These are phyloP conservation scores for Oscheius sp. DNA, from an alignment of 2,888 invertebrate genomes.

Conservation along the genomic window DNA sequence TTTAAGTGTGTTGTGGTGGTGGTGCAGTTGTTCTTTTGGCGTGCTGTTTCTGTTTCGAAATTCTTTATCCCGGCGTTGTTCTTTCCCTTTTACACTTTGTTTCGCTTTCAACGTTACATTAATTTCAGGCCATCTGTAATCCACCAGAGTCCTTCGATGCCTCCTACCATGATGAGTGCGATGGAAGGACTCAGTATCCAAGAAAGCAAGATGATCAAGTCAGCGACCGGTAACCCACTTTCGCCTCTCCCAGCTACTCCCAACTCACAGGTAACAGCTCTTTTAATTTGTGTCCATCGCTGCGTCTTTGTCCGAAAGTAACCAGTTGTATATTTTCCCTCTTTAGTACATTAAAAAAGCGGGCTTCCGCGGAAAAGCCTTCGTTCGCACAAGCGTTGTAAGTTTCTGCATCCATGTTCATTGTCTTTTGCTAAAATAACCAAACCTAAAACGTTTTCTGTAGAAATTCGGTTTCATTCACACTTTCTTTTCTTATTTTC, in stretches of 20 bases:
- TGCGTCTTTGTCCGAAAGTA: constrained; percentile 11
- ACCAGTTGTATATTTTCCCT: constrained; percentile 12
- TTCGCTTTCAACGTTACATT: too few relatives aligned
- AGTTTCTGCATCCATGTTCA: constrained; percentile 32
- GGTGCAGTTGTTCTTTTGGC: neutral
- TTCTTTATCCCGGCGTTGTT: neutral
- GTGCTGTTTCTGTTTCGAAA: neutral
- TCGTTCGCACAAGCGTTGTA: constrained; percentile 38
- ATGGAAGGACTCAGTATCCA: constrained; percentile 46
- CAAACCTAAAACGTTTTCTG: neutral
- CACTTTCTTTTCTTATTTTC: constrained; percentile 11
- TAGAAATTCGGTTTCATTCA: constrained; percentile 5
- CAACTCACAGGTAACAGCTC: constrained; percentile 10
- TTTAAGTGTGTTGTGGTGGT: constrained; percentile 10
- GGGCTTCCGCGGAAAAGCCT: constrained; percentile 48
- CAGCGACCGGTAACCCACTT: constrained; percentile 59
- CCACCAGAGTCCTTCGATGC: constrained; percentile 69
- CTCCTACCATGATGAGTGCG: constrained; percentile 61
- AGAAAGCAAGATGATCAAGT: constrained; percentile 63
- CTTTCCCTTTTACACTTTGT: neutral
- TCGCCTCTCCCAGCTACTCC: neutral
- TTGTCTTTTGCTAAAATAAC: constrained; percentile 2
- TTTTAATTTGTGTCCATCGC: constrained; percentile 13
- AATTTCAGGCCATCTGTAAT: constrained; percentile 59
- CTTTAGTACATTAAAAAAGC: constrained; percentile 41